Evolutionary conservation across 1,140 invertebrate genomes (phyloP).

Genomic region (Cyclina sinensis): DNA sequence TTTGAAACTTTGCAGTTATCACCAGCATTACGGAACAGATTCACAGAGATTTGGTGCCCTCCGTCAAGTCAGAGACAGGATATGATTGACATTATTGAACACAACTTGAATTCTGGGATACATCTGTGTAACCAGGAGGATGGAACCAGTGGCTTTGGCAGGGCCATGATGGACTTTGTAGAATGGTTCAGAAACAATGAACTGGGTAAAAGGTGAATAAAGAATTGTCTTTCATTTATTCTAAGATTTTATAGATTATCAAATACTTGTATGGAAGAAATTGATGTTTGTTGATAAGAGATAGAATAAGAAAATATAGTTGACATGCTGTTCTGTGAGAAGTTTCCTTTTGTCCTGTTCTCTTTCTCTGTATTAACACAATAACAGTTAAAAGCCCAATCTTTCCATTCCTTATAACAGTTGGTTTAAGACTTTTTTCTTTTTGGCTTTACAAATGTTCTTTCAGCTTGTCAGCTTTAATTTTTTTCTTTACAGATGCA

Average conservation of each 20-base stretch:
- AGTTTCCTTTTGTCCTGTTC: no score
- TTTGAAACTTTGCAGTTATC: constrained; percentile 90
- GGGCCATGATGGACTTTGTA: constrained; percentile 92
- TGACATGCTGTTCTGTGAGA: no score
- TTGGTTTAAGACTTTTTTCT: no score
- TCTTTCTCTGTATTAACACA: no score
- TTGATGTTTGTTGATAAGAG: no score
- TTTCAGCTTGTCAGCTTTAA: no score
- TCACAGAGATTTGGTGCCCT: constrained; percentile 99
- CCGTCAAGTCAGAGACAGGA: constrained; percentile 90
- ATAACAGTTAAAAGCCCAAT: no score
- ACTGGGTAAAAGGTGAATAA: constrained; percentile 90
- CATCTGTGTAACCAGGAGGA: constrained; percentile 88
- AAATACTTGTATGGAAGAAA: no score
- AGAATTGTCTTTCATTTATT: no score
- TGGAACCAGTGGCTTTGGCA: constrained; percentile 89
- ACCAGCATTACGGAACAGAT: constrained; percentile 98
- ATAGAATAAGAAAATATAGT: no score
- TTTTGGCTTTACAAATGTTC: no score
- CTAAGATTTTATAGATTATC: no score
- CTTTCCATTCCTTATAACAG: neutral
- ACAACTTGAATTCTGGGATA: constrained; percentile 90
- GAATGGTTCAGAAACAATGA: constrained; percentile 92
- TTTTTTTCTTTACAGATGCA: constrained; percentile 77
- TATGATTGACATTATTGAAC: constrained; percentile 92